Evolutionary conservation across 1,140 invertebrate species (phyloP).

Genomic region (Pseudomyrmex dendroicus): DNA sequence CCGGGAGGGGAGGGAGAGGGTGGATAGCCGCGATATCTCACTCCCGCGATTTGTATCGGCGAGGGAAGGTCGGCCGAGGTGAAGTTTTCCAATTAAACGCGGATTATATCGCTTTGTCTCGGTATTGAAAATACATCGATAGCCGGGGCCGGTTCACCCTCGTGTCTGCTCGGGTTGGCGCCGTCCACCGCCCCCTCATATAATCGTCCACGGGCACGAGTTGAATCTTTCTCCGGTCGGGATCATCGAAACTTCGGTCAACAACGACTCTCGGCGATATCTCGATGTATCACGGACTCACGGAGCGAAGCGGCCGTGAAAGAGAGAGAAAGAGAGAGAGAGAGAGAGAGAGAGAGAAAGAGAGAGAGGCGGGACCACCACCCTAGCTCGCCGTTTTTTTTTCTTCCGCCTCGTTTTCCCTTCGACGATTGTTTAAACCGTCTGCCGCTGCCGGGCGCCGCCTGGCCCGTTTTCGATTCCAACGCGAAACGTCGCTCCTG

Average conservation of each 20-base stretch:
- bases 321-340: too few species aligned
- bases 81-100: slow-evolving; percentile 85
- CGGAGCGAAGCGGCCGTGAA: slow-evolving; percentile 60
- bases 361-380: slow-evolving; percentile 66
- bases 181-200: slow-evolving; percentile 52
- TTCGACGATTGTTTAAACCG: slow-evolving; percentile 74
- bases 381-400: slow-evolving; percentile 62
- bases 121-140: slow-evolving; percentile 84
- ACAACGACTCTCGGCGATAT: slow-evolving; percentile 76
- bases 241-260: slow-evolving; percentile 79
- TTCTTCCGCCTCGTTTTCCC: slow-evolving; percentile 68
- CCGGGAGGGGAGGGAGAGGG: background rate
- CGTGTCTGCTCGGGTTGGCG: slow-evolving; percentile 49
- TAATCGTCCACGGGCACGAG: slow-evolving; percentile 67
- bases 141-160: slow-evolving; percentile 60
- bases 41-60: slow-evolving; percentile 73
- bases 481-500: slow-evolving; percentile 61
- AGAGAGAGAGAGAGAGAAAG: background rate
- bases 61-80: slow-evolving; percentile 64
- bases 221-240: slow-evolving; percentile 68
- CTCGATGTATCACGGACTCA: slow-evolving; percentile 73
- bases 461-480: slow-evolving; percentile 66
- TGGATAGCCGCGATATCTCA: slow-evolving; percentile 60
- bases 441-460: slow-evolving; percentile 60
- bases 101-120: slow-evolving; percentile 84